Evolutionary conservation across 2,797 vertebrate species (phyloP).

Genomic region (Poecilia gillii): DNA sequence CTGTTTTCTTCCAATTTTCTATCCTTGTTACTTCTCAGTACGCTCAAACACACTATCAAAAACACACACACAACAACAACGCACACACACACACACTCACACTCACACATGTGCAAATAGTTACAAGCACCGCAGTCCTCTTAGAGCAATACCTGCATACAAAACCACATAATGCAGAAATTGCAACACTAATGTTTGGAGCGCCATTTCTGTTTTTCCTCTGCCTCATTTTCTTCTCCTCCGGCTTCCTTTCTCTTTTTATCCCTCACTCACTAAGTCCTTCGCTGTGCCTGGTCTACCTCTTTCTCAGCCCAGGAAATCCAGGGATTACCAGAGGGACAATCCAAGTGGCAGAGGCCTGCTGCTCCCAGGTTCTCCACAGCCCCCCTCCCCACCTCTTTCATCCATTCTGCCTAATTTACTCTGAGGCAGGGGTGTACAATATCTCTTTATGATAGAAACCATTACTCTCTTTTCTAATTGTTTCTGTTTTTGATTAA

Average conservation of each 20-base stretch:
- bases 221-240: constrained; percentile 23
- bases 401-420: constrained; percentile 51
- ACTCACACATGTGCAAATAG: constrained; percentile 38
- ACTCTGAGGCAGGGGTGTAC: constrained; percentile 35
- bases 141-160: constrained; percentile 31
- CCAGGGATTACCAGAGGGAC: constrained; percentile 76
- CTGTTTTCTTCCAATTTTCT: constrained; percentile 42
- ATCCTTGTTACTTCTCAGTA: constrained; percentile 48
- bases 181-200: constrained; percentile 23
- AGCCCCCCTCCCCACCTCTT: constrained; percentile 37
- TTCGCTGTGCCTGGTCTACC: constrained; percentile 61
- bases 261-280: constrained; percentile 40
- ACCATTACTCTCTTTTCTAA: background rate
- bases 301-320: constrained; percentile 76
- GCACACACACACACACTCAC: constrained; percentile 27
- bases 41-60: constrained; percentile 22
- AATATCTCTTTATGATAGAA: constrained; percentile 26
- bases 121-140: constrained; percentile 35
- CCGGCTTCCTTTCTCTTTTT: constrained; percentile 27
- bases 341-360: constrained; percentile 72
- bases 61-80: constrained; percentile 19
- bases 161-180: constrained; percentile 45
- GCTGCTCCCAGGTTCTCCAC: constrained; percentile 67
- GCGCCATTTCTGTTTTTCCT: constrained; percentile 37
- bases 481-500: constrained; percentile 5